These are phyloP conservation scores for Anolis apletophallus DNA, from an alignment of 2,797 vertebrate genomes.

Conservation along the genomic window DNA sequence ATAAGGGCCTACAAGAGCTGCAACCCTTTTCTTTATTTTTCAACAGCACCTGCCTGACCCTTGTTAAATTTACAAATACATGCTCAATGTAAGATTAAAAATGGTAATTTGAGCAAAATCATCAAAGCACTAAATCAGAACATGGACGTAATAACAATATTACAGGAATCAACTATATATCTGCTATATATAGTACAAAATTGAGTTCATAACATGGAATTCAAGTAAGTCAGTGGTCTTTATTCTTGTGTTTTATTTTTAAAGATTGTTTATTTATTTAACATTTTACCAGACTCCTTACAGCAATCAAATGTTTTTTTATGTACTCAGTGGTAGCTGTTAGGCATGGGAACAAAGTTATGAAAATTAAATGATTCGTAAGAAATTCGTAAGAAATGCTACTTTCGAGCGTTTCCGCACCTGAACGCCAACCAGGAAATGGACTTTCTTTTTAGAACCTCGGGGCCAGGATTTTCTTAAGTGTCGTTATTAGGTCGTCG, in stretches of 20 bases:
- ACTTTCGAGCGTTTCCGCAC: too few relatives aligned
- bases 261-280: neutral
- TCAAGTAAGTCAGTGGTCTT: constrained; percentile 28
- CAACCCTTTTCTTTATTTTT: constrained; percentile 70
- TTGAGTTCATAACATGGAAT: constrained; percentile 62
- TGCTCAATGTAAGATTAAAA: constrained; percentile 75
- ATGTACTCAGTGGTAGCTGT: too few relatives aligned
- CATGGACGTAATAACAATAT: constrained; percentile 63
- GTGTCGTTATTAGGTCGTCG: too few relatives aligned
- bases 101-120: constrained; percentile 71
- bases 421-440: too few relatives aligned
- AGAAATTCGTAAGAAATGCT: too few relatives aligned
- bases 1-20: constrained; percentile 65
- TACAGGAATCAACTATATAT: constrained; percentile 54
- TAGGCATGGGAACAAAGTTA: too few relatives aligned
- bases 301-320: too few relatives aligned
- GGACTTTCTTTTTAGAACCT: too few relatives aligned
- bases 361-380: too few relatives aligned
- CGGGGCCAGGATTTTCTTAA: too few relatives aligned
- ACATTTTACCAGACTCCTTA: too few relatives aligned
- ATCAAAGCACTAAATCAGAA: constrained; percentile 65
- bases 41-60: constrained; percentile 50
- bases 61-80: constrained; percentile 70
- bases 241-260: neutral
- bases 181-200: constrained; percentile 49